These are phyloP conservation scores for Isurus oxyrinchus DNA, from an alignment of 2,113 vertebrate genomes.

Conservation along the genomic window DNA sequence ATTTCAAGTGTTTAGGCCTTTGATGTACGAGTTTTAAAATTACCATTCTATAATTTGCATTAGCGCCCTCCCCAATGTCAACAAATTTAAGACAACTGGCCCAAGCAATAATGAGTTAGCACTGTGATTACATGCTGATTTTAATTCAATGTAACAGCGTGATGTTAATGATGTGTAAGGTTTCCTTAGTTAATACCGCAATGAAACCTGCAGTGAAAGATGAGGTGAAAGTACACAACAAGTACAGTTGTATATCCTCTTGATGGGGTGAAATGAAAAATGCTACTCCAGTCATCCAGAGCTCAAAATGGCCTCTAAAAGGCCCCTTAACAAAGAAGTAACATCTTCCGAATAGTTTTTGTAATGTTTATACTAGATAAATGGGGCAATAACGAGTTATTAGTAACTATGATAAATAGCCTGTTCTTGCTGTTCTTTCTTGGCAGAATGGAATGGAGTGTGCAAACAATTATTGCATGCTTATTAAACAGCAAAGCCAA, in stretches of 20 bases:
- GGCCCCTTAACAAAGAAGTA: neutral
- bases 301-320: neutral
- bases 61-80: neutral
- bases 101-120: neutral
- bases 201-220: neutral
- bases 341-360: neutral
- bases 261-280: neutral
- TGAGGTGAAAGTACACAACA: neutral
- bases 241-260: neutral
- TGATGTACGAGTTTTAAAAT: neutral
- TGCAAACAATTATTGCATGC: neutral
- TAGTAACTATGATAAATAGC: neutral
- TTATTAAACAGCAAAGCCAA: neutral
- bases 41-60: neutral
- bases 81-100: neutral
- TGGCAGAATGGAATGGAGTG: neutral
- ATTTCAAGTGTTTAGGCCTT: neutral
- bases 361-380: neutral
- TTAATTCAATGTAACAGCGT: neutral
- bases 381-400: neutral
- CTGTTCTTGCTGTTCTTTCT: neutral
- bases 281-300: neutral
- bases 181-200: neutral
- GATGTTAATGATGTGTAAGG: neutral
- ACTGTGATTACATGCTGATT: neutral